Percentiles rank a stretch among this genome's conserved stretches.
These are phyloP conservation scores for Tapera naevia DNA, from an alignment of 2,797 vertebrate genomes.

Conservation along the genomic window DNA sequence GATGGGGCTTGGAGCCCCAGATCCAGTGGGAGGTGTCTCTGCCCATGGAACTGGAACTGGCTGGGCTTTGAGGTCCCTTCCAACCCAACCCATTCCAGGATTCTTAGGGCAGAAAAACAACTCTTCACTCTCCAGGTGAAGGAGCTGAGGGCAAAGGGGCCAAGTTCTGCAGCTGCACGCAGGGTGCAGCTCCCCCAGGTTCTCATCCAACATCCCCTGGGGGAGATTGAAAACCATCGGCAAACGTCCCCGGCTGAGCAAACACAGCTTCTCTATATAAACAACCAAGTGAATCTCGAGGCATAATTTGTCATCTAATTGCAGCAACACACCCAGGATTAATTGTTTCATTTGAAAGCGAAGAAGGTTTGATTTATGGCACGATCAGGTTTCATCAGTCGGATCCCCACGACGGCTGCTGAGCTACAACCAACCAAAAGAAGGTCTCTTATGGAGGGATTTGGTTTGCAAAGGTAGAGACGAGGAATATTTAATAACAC, in stretches of 20 bases:
- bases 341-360: constrained; percentile 21
- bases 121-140: not conserved
- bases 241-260: not conserved
- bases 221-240: not conserved
- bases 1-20: too few relatives aligned
- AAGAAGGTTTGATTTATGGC: constrained; percentile 1
- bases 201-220: not conserved
- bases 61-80: too few relatives aligned
- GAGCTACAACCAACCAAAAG: not conserved
- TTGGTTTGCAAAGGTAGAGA: not conserved
- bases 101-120: too few relatives aligned
- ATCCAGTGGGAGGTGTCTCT: too few relatives aligned
- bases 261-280: not conserved
- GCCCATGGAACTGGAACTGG: too few relatives aligned
- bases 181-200: not conserved
- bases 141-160: not conserved
- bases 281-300: constrained; percentile 48
- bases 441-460: not conserved
- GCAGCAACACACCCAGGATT: constrained; percentile 29
- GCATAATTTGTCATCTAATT: constrained; percentile 61
- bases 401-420: not conserved
- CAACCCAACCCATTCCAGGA: too few relatives aligned
- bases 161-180: not conserved
- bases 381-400: not conserved
- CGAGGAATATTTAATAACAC: not conserved